These are phyloP conservation scores for Anhinga rufa DNA, from an alignment of 2,113 vertebrate species.

Conservation along the genomic window DNA sequence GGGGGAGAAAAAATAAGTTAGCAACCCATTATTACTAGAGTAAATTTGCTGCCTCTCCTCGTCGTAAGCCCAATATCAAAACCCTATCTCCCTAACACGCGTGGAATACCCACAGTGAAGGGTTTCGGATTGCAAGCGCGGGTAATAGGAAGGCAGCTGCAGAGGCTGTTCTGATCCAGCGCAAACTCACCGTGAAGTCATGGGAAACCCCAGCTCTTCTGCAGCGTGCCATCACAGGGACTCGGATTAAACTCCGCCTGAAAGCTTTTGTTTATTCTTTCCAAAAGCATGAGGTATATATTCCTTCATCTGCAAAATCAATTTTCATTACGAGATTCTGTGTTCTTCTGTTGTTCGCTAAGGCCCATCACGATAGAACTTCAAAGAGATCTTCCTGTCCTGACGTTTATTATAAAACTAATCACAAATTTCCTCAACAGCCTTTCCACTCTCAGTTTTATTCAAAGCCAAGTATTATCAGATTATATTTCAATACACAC, in stretches of 20 bases:
- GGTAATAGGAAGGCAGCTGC: neutral
- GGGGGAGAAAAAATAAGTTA: neutral
- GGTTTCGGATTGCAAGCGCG: neutral
- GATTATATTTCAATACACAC: neutral
- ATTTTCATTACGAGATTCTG: neutral
- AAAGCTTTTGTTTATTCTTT: neutral
- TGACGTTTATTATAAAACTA: neutral
- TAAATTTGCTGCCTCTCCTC: neutral
- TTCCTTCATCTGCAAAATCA: neutral
- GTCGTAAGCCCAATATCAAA: neutral
- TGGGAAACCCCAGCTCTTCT: neutral
- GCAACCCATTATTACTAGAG: neutral
- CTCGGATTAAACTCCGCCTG: neutral
- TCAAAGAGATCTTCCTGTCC: neutral
- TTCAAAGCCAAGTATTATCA: neutral
- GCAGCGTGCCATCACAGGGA: neutral
- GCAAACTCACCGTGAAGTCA: neutral
- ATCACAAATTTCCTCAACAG: neutral
- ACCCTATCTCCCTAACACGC: fast-evolving
- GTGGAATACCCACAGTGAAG: neutral
- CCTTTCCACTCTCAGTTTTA: neutral
- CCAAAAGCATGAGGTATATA: neutral
- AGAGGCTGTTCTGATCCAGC: neutral
- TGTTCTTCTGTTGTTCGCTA: neutral
- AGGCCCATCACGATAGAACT: neutral